These are phyloP conservation scores for Plusia festucae DNA, from an alignment of 2,888 invertebrate genomes.

Conservation along the genomic window DNA sequence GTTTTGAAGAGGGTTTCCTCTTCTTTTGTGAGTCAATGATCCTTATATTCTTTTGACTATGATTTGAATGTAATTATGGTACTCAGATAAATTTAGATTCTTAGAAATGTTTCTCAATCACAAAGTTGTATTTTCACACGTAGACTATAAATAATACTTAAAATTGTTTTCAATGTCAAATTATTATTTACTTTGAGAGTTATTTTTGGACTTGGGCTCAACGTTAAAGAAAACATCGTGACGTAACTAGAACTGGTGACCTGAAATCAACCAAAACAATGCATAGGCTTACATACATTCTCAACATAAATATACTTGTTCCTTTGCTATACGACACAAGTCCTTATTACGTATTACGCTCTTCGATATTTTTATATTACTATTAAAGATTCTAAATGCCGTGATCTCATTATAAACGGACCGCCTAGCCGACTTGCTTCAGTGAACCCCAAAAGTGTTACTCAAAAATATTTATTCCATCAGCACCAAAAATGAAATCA, in stretches of 20 bases:
- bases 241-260: not conserved
- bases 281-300: not conserved
- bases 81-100: not conserved
- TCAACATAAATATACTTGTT: not conserved
- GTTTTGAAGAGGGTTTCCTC: not conserved
- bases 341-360: not conserved
- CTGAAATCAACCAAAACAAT: not conserved
- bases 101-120: not conserved
- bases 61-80: not conserved
- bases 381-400: not conserved
- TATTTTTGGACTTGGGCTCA: not conserved
- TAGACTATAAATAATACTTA: too few species aligned
- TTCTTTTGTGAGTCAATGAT: too few species aligned
- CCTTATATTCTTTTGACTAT: too few species aligned
- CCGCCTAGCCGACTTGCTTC: slow-evolving; percentile 18
- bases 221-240: not conserved
- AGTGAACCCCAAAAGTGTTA: not conserved
- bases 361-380: not conserved
- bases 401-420: not conserved
- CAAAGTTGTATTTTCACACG: too few species aligned
- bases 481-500: slow-evolving; percentile 19
- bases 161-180: not conserved
- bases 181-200: not conserved
- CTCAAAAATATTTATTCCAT: not conserved
- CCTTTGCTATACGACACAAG: not conserved